These are phyloP conservation scores for Corydoras maculifer DNA, from an alignment of 2,113 vertebrate species.

Conservation along the genomic window DNA sequence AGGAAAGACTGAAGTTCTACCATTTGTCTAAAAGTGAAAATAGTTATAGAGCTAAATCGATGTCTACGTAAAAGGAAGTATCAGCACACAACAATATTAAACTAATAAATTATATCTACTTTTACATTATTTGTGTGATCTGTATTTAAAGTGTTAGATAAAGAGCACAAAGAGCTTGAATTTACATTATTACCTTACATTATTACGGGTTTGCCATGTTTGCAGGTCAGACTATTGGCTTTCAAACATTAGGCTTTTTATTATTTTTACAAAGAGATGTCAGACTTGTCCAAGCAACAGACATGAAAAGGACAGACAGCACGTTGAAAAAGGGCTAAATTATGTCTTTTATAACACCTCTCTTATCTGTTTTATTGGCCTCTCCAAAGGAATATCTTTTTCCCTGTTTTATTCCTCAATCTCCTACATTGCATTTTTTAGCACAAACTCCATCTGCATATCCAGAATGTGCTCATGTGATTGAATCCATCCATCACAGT, in stretches of 20 bases:
- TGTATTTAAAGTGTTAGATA: not conserved
- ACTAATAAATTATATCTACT: too few species aligned
- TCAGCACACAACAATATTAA: too few species aligned
- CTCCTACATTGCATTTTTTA: not conserved
- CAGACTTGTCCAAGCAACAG: too few species aligned
- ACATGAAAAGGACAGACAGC: too few species aligned
- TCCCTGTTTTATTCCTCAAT: not conserved
- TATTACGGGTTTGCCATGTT: not conserved
- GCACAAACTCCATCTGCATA: conserved; percentile 24
- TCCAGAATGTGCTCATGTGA: conserved; percentile 34
- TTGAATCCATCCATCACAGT: conserved; percentile 44
- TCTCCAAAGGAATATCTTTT: not conserved
- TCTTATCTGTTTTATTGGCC: conserved; percentile 13
- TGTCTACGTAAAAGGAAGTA: too few species aligned
- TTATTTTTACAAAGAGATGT: too few species aligned
- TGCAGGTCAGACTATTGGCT: not conserved
- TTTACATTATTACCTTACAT: not conserved
- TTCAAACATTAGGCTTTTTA: too few species aligned
- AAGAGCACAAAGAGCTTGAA: not conserved
- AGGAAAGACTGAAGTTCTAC: too few species aligned
- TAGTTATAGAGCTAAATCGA: too few species aligned
- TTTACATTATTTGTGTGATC: not conserved
- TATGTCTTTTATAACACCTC: not conserved
- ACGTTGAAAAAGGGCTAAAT: not conserved
- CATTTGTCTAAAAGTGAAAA: too few species aligned